These are phyloP conservation scores for Scophthalmus maximus DNA, from an alignment of 2,113 vertebrate species.

Conservation along the genomic window DNA sequence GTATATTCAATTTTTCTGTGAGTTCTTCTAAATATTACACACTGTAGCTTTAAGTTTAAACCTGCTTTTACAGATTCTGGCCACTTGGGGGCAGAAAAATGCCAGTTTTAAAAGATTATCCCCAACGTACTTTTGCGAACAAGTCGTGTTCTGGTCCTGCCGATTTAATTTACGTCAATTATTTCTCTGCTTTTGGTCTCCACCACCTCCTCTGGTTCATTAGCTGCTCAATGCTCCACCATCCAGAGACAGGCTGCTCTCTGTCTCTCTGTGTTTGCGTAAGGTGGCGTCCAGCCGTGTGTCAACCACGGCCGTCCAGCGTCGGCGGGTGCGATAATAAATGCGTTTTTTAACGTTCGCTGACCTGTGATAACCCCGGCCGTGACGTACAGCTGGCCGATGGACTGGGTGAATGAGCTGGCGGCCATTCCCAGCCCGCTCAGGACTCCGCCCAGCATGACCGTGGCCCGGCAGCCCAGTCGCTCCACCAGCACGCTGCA, in stretches of 20 bases:
- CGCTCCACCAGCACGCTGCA: slow-evolving; percentile 90
- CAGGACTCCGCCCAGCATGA: slow-evolving; percentile 91
- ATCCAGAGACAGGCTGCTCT: neutral
- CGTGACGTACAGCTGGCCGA: slow-evolving; percentile 88
- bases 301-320: neutral
- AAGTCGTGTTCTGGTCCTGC: too few relatives aligned
- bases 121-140: too few relatives aligned
- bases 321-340: slow-evolving; percentile 5
- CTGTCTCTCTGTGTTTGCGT: neutral
- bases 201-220: neutral
- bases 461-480: slow-evolving; percentile 87
- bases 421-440: slow-evolving; percentile 90
- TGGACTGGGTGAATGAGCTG: slow-evolving; percentile 88
- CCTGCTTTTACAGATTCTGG: neutral
- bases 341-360: slow-evolving; percentile 28
- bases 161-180: too few relatives aligned
- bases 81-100: neutral
- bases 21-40: too few relatives aligned
- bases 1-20: too few relatives aligned
- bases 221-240: neutral
- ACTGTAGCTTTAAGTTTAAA: too few relatives aligned
- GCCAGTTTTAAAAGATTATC: too few relatives aligned
- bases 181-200: neutral
- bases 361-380: slow-evolving; percentile 91
- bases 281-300: neutral